These are phyloP conservation scores for Anguilla anguilla DNA, from an alignment of 2,797 vertebrate genomes.

Conservation along the genomic window DNA sequence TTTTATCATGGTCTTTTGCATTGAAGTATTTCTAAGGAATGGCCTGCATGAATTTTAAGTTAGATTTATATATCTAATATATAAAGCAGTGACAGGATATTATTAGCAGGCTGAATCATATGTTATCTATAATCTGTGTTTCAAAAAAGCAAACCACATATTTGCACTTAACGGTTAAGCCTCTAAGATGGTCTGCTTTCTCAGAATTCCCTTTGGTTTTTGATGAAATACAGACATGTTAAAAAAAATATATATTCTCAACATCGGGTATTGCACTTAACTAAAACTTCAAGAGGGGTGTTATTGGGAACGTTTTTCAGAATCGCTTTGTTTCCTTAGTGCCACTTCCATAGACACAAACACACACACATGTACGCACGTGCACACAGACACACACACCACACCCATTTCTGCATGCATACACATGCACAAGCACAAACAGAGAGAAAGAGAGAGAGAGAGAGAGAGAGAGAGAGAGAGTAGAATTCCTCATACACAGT, in stretches of 20 bases:
- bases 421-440: neutral
- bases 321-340: neutral
- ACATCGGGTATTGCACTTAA: neutral
- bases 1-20: neutral
- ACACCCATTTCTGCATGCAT: neutral
- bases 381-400: neutral
- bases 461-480: too few species aligned
- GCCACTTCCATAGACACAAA: neutral
- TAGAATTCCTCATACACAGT: neutral
- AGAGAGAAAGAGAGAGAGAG: neutral
- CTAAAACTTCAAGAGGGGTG: neutral
- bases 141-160: neutral
- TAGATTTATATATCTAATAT: neutral
- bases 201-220: neutral
- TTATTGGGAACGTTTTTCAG: neutral
- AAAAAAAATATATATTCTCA: neutral
- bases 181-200: neutral
- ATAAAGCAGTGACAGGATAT: neutral
- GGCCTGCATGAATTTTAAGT: neutral
- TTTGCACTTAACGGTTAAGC: neutral
- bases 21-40: neutral
- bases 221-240: neutral
- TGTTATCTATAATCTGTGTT: neutral
- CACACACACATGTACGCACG: neutral
- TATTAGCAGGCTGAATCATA: neutral